Base-by-base conservation (phyloP, 2,797 vertebrate species). In the Macroramphosus scolopax region DNA sequence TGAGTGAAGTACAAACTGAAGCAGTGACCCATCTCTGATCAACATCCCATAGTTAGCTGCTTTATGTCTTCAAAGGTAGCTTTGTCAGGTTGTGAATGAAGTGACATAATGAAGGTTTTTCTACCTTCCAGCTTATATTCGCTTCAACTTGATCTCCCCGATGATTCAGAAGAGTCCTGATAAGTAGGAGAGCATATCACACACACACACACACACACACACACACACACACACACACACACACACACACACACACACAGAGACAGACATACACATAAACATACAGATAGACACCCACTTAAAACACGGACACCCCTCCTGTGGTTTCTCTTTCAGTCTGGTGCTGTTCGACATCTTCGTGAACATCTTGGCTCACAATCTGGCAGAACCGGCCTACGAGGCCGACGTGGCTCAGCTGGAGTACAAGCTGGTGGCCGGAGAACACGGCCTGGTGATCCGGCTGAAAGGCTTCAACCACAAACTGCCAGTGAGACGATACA, bases 381-480 rank as follows among this genome's bases (percentile, higher is more conserved):
- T 98, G 8, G 93, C 95, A 0, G 95, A 96, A 28, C 94, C 94
- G 17, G 94, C 95, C 8, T 98, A 97, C 0, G 95, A 97, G 73
- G 96, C 95, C 3, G 94, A 96, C 1, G 94, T 97, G 1, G 94
- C 94, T 20, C 94, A 97, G 83, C 52, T 97, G 74, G 94, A 95
- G 45, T 96, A 98, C 55, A 97, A 95, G 48, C 82, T 98, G 36
- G 86, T 93, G 38, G 92, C 94, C 3, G 94, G 92, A 20, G 95
- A 98, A 57, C 93, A 97, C 0, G 94, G 95, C 52, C 79, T 98
- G 15, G 84, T 95, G 65, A 86, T 98, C 74, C 91, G 92, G 78
- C 92, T 95, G 61, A 97, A 95, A 70, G 94, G 94, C 44, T 98
- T 98, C 79, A 95, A 97, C 83, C 93, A 97, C 75, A 98, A 97